phyloP scores from a whole-genome alignment of 1,140 invertebrate species.

The Drosophila pachea region DNA sequence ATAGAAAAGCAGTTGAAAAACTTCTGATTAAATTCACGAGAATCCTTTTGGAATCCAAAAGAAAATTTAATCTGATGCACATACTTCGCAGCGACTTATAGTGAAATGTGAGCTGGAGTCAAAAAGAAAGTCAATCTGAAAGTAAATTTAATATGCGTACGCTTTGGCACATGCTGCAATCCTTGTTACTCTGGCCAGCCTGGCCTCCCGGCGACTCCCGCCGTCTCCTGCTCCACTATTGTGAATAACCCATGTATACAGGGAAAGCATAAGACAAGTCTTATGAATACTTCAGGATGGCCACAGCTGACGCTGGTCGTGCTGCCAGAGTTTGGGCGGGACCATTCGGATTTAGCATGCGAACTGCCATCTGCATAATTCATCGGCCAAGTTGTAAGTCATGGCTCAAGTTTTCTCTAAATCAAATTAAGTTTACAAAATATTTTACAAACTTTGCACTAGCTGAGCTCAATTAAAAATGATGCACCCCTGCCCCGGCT shows the following conservation, averaged over 20 bases:
- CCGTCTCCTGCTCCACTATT: no score
- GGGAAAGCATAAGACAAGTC: slow-evolving; percentile 16
- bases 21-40: no score
- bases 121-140: slow-evolving; percentile 1
- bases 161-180: background rate
- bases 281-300: slow-evolving; percentile 43
- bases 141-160: slow-evolving; percentile 5
- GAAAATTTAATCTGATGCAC: slow-evolving; percentile 1
- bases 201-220: background rate
- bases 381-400: slow-evolving; percentile 68
- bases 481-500: slow-evolving; percentile 34
- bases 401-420: slow-evolving; percentile 68
- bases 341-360: slow-evolving; percentile 17
- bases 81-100: no score
- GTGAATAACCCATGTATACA: background rate
- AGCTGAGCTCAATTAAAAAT: slow-evolving; percentile 69
- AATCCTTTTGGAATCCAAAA: background rate
- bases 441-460: slow-evolving; percentile 62
- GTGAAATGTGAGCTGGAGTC: background rate
- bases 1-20: no score
- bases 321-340: slow-evolving; percentile 5
- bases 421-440: slow-evolving; percentile 72
- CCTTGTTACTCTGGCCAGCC: no score
- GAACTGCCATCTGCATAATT: slow-evolving; percentile 66
- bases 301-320: slow-evolving; percentile 31